phyloP scores from a whole-genome alignment of 2,113 vertebrate genomes.

The Psilopogon haemacephalus region DNA sequence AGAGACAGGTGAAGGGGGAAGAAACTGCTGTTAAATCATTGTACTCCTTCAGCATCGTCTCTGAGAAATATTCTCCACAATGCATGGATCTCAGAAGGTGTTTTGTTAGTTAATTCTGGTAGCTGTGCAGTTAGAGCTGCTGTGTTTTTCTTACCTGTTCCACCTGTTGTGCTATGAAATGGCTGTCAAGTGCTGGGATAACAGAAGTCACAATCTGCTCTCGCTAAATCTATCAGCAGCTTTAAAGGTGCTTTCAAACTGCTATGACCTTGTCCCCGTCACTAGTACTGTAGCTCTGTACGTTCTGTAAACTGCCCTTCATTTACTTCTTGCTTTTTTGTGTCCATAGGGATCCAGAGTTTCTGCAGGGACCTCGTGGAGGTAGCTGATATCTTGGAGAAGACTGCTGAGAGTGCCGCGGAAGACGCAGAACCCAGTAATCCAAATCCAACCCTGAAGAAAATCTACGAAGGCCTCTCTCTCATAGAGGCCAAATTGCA shows the following conservation, averaged over 20 bases:
- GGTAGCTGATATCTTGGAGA: conserved; percentile 85
- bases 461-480: conserved; percentile 74
- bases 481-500: conserved; percentile 82
- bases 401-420: conserved; percentile 64
- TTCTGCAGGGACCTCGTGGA: conserved; percentile 89
- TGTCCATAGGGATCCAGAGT: conserved; percentile 83
- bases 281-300: background rate
- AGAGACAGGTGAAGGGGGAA: background rate
- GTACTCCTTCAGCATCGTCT: background rate
- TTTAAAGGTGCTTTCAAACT: background rate
- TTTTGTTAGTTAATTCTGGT: background rate
- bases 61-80: background rate
- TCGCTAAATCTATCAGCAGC: background rate
- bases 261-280: background rate
- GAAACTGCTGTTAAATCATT: background rate
- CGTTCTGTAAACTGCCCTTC: background rate
- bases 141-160: background rate
- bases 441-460: conserved; percentile 70
- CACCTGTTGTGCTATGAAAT: background rate
- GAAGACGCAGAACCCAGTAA: conserved; percentile 53
- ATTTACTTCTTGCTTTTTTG: background rate
- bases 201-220: background rate
- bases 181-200: background rate
- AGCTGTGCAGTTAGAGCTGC: background rate
- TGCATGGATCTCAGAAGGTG: background rate